Conservation (phyloP, 2,888 invertebrate species). For the Neoscelio sp. region DNA sequence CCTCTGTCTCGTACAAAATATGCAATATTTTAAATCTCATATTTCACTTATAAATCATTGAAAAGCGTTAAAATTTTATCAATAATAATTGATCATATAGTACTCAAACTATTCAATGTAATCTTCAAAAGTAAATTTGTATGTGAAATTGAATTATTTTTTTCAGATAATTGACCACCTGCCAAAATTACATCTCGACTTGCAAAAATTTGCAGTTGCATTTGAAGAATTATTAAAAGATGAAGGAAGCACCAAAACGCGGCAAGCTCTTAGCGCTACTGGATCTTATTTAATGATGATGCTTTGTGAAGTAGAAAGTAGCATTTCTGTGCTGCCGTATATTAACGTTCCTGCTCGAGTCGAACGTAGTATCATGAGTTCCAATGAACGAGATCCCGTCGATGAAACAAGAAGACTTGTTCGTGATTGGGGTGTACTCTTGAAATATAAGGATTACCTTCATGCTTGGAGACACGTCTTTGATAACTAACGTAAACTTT, state of each 20-base stretch:
- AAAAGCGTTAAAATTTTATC: too few relatives aligned
- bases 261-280: slow-evolving; percentile 80
- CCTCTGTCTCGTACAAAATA: slow-evolving; percentile 75
- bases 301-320: slow-evolving; percentile 85
- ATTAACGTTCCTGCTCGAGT: slow-evolving; percentile 75
- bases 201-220: slow-evolving; percentile 84
- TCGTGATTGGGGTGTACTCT: slow-evolving; percentile 82
- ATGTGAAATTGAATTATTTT: background rate
- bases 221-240: slow-evolving; percentile 83
- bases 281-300: slow-evolving; percentile 80
- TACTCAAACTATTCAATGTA: too few relatives aligned
- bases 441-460: slow-evolving; percentile 81
- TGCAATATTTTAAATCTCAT: too few relatives aligned
- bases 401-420: slow-evolving; percentile 80
- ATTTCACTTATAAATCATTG: too few relatives aligned
- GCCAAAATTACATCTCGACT: slow-evolving; percentile 85
- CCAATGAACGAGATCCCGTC: slow-evolving; percentile 76
- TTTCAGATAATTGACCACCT: slow-evolving; percentile 85
- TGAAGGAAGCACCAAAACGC: slow-evolving; percentile 82
- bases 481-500: slow-evolving; percentile 70
- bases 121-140: too few relatives aligned
- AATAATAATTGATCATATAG: too few relatives aligned
- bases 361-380: slow-evolving; percentile 79
- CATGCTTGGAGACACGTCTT: slow-evolving; percentile 81
- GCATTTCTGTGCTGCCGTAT: slow-evolving; percentile 72